These are phyloP conservation scores for Teinopalpus imperialis DNA, from an alignment of 2,888 invertebrate species.

Conservation along the genomic window DNA sequence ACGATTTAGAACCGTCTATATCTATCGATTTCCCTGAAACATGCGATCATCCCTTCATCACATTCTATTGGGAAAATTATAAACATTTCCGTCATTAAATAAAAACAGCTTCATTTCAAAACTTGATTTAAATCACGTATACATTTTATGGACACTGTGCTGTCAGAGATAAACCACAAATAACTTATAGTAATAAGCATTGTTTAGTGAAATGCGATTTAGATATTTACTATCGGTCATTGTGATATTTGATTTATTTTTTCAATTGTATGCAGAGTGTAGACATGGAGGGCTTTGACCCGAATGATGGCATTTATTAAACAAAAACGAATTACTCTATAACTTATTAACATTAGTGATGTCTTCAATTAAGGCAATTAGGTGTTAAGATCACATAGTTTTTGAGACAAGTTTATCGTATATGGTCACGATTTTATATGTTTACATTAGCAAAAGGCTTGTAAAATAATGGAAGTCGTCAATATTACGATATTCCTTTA, in stretches of 20 bases:
- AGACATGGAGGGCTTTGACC: conserved; percentile 9
- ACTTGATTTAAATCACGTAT: no score
- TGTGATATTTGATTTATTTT: conserved; percentile 19
- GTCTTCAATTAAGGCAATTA: conserved; percentile 16
- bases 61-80: no score
- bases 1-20: no score
- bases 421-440: not conserved
- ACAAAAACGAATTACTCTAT: not conserved
- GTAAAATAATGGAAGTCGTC: no score
- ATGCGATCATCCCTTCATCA: no score
- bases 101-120: not conserved
- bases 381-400: conserved; percentile 5
- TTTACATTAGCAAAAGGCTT: not conserved
- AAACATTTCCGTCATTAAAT: not conserved
- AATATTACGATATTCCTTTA: no score
- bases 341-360: conserved; percentile 8
- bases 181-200: conserved; percentile 8
- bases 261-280: conserved; percentile 22
- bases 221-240: conserved; percentile 17
- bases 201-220: conserved; percentile 17
- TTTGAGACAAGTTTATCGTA: conserved; percentile 6
- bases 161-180: conserved; percentile 8
- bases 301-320: not conserved
- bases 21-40: no score
- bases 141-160: not conserved